A percentile compares a stretch with the other conserved stretches of the same genome.
phyloP scores from a whole-genome alignment of 2,888 invertebrate species.

The Drosophila mercatorum region DNA sequence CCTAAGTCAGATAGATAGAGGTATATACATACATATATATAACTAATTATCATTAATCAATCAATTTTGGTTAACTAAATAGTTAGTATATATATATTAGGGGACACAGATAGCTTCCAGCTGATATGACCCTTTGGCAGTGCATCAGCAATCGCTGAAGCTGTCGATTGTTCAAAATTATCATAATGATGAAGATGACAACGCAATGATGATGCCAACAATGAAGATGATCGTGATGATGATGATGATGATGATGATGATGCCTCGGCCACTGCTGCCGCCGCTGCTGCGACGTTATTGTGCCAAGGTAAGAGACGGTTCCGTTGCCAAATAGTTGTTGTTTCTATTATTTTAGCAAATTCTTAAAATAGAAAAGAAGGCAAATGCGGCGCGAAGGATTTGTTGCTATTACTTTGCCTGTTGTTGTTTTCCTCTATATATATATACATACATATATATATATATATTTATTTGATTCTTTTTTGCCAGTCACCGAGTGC shows the following conservation, averaged over 20 bases:
- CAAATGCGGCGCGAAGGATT: constrained; percentile 58
- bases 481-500: constrained; percentile 71
- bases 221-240: constrained; percentile 26
- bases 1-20: too few species aligned
- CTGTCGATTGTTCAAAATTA: constrained; percentile 59
- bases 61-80: neutral
- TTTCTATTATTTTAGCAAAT: constrained; percentile 30
- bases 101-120: neutral
- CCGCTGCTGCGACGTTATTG: constrained; percentile 64
- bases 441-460: neutral
- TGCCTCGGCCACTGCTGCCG: constrained; percentile 19
- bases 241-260: constrained; percentile 22
- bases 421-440: neutral
- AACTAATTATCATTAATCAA: neutral
- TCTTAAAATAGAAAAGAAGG: constrained; percentile 63
- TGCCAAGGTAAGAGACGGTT: constrained; percentile 76
- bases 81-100: neutral
- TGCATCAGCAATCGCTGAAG: constrained; percentile 24
- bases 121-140: neutral
- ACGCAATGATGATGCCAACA: constrained; percentile 24
- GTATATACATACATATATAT: too few species aligned
- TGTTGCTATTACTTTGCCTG: constrained; percentile 5
- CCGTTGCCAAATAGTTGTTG: constrained; percentile 68
- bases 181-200: constrained; percentile 40
- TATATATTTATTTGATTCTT: constrained; percentile 22